Percentiles rank a stretch among this genome's conserved stretches.
These are phyloP conservation scores for Aphidoletes aphidimyza DNA, from an alignment of 2,888 invertebrate genomes.

Conservation along the genomic window DNA sequence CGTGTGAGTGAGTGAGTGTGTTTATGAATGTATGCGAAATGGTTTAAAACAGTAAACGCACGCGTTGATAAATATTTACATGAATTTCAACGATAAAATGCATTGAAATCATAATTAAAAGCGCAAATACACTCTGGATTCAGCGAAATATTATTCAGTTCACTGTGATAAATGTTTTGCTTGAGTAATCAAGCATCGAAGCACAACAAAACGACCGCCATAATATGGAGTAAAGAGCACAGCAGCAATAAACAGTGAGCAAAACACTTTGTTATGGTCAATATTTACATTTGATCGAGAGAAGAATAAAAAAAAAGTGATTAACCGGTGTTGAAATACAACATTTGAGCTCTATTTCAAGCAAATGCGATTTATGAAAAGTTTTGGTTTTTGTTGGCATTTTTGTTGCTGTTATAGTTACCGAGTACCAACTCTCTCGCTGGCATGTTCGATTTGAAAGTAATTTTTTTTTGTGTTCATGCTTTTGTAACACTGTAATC, in stretches of 20 bases:
- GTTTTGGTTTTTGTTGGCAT: neutral
- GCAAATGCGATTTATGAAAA: neutral
- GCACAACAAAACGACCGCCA: neutral
- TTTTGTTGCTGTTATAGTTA: neutral
- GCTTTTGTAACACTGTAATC: neutral
- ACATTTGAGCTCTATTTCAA: neutral
- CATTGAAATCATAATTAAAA: neutral
- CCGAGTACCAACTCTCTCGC: neutral
- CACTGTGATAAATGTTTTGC: constrained; percentile 13
- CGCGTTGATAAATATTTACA: neutral
- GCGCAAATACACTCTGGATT: neutral
- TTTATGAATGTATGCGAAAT: neutral
- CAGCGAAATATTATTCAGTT: neutral
- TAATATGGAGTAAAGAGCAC: neutral
- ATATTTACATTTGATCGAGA: constrained; percentile 38
- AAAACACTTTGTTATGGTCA: constrained; percentile 30
- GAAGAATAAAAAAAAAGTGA: neutral
- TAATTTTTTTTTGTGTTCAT: neutral
- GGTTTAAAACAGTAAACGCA: neutral
- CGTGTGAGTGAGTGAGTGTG: neutral
- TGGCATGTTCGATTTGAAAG: neutral
- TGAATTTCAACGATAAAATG: neutral
- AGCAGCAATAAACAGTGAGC: neutral
- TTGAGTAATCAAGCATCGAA: constrained; percentile 27
- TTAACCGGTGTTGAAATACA: neutral